These are phyloP conservation scores for Oscheius sp. DNA, from an alignment of 1,140 invertebrate genomes.

Conservation along the genomic window DNA sequence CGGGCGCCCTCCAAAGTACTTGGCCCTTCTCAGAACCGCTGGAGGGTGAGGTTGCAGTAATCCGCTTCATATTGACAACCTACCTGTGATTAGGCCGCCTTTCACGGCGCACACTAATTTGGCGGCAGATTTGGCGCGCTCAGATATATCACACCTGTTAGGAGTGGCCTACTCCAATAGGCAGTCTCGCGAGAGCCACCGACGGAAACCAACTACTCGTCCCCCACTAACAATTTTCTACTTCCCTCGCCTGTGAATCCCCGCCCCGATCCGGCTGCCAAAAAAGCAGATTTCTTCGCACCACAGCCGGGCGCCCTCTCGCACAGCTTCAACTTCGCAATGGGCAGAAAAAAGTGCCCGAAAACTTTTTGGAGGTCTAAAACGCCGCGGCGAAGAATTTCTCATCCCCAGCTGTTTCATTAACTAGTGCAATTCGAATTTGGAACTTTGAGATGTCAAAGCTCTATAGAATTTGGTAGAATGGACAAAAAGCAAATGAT, in stretches of 20 bases:
- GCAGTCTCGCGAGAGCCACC: neutral
- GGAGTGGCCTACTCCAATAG: neutral
- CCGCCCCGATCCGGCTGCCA: no score
- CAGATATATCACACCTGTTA: constrained; percentile 10
- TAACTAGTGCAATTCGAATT: no score
- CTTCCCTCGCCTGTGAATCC: no score
- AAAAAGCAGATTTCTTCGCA: neutral
- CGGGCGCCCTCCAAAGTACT: neutral
- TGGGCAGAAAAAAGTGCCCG: no score
- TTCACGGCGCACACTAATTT: constrained; percentile 13
- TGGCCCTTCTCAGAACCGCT: neutral
- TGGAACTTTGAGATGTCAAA: no score
- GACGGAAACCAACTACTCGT: neutral
- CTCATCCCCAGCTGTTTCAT: no score
- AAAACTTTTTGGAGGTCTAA: no score
- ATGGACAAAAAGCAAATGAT: no score
- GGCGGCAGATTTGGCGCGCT: constrained; percentile 10
- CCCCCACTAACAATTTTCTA: neutral
- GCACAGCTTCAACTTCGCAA: no score
- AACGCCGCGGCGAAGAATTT: no score
- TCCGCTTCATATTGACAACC: constrained; percentile 1
- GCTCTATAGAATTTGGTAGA: no score
- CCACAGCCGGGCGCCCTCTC: no score
- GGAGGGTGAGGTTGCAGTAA: constrained; percentile 7
- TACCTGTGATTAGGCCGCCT: constrained; percentile 11